These are phyloP conservation scores for Thripadectes ignobilis DNA, from an alignment of 2,797 vertebrate species.

Conservation along the genomic window DNA sequence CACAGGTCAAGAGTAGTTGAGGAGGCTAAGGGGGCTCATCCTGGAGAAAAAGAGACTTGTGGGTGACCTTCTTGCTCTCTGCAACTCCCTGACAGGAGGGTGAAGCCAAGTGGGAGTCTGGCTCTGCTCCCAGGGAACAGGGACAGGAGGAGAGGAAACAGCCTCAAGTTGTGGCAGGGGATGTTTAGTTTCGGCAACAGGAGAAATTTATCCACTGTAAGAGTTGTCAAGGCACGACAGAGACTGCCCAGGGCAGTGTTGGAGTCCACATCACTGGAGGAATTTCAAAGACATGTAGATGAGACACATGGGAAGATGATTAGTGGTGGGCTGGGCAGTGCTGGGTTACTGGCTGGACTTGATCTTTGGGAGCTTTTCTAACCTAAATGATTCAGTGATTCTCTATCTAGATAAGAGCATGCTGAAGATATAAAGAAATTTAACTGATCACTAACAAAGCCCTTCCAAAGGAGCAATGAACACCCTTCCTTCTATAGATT, in stretches of 20 bases:
- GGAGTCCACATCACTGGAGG: background rate
- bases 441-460: background rate
- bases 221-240: background rate
- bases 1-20: accelerated
- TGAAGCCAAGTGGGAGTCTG: accelerated
- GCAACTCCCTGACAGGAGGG: background rate
- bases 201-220: background rate
- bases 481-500: accelerated
- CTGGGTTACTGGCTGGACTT: accelerated
- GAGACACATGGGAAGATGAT: accelerated
- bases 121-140: background rate
- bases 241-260: background rate
- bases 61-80: accelerated
- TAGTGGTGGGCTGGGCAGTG: background rate
- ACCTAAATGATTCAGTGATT: background rate
- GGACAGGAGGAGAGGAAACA: accelerated
- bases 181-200: background rate
- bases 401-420: background rate
- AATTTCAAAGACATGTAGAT: background rate
- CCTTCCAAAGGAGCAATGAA: background rate
- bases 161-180: background rate
- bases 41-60: background rate
- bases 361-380: background rate
- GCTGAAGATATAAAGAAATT: background rate
- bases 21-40: background rate